Percentiles rank a stretch among this genome's conserved stretches.
Evolutionary conservation across 2,888 invertebrate species (phyloP).

Genomic region (Thymelicus lineola): DNA sequence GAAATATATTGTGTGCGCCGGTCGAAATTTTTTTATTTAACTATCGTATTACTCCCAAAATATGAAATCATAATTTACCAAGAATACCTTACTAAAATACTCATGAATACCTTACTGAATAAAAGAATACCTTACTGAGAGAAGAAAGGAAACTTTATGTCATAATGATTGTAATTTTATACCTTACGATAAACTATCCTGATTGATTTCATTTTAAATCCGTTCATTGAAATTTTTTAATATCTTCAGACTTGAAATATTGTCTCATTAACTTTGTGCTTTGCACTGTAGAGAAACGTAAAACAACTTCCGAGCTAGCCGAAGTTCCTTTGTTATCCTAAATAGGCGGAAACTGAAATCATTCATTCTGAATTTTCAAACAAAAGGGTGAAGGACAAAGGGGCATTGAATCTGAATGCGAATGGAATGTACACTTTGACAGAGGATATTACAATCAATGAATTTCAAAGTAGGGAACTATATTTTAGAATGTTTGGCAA

Average conservation of each 20-base stretch:
- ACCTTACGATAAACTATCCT: neutral
- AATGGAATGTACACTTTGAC: slow-evolving; percentile 26
- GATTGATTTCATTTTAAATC: neutral
- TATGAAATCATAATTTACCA: no score
- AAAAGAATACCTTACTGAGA: no score
- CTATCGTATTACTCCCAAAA: no score
- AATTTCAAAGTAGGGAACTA: slow-evolving; percentile 9
- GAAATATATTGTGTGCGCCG: no score
- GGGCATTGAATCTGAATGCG: slow-evolving; percentile 22
- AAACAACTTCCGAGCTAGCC: slow-evolving; percentile 17
- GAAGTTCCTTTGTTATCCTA: slow-evolving; percentile 20
- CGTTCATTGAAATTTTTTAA: neutral
- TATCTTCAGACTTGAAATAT: neutral
- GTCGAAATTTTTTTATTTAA: no score
- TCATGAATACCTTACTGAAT: no score
- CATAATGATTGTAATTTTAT: no score
- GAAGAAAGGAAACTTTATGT: no score
- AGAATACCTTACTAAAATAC: no score
- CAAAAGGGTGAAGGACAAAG: slow-evolving; percentile 30
- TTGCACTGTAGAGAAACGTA: slow-evolving; percentile 11
- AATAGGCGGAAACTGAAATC: slow-evolving; percentile 27
- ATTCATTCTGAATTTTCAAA: slow-evolving; percentile 27
- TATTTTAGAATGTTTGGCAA: slow-evolving; percentile 1
- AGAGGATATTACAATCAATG: slow-evolving; percentile 15
- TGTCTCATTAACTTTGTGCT: slow-evolving; percentile 18